Base-by-base conservation (phyloP, 2,888 invertebrate genomes). In the Perdita meconis region DNA sequence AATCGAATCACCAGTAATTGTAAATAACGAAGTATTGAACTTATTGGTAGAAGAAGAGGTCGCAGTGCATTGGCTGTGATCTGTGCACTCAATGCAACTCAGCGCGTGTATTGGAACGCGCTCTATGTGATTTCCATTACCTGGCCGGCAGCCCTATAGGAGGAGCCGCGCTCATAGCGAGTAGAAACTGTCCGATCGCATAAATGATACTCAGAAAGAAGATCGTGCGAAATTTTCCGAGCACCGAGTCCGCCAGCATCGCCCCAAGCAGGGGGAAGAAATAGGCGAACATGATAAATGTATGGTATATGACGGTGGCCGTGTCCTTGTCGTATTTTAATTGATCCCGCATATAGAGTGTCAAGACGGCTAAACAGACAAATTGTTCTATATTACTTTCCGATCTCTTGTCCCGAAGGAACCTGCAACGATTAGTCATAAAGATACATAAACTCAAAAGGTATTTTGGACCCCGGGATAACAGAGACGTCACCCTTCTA, bases 191-290 rank as follows among this genome's bases (percentile, higher is more conserved):
- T n/a, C 98, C 99, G 4, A 94, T 65, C 0, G 96, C 96, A 90
- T 98, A 99, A 22, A 99, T 94, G 47, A 97, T 93, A 3, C 98
- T 98, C 19, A 99, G 93, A 92, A 96, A 98, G 40, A 98, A 93
- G 83, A 99, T 99, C 0, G 98, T 98, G 83, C 94, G 94, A 93
- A 97, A 99, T 93, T 98, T 97, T 61, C 99, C 99, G 53, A 98
- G 93, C 93, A 95, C 96, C 73, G 98, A 97, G 92, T 99, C 99
- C 0, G 99, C 98, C 44, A 99, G 93, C 89, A 99, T 96, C 30
- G 99, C 99, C 1, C 99, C 99, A 36, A 98, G 87, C 1, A 98
- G 85, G 0, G 98, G 98, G 81, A 97, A 97, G 92, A 97, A 96
- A 93, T 97, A 99, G 10, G 97, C 97, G 86, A 98, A 93, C 95